Conservation (phyloP, 2,797 vertebrate genomes). For the Anabacerthia variegaticeps region DNA sequence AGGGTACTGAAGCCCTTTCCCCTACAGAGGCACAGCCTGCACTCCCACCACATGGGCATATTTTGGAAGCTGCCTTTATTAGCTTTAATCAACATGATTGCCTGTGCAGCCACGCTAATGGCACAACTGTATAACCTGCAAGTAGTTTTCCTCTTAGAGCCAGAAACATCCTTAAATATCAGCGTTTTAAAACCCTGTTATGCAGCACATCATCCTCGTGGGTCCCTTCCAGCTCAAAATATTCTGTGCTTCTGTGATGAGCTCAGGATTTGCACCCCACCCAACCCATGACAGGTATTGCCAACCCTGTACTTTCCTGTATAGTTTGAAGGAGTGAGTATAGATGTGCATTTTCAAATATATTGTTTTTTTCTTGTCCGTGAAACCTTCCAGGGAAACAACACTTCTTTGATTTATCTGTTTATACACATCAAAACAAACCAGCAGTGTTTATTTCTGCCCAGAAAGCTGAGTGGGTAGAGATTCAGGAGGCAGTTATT, state of each 20-base stretch:
- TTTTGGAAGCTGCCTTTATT: neutral
- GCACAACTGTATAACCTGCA: neutral
- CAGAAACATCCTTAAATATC: neutral
- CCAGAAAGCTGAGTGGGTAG: neutral
- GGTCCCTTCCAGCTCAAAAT: neutral
- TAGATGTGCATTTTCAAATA: neutral
- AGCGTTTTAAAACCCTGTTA: fast-evolving
- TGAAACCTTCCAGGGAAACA: neutral
- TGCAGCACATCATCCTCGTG: neutral
- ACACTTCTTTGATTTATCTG: neutral
- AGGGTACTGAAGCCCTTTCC: neutral
- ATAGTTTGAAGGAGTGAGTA: neutral
- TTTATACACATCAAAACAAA: neutral
- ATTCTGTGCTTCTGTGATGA: neutral
- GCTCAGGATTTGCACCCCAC: neutral
- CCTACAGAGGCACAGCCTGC: neutral
- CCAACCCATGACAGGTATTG: neutral
- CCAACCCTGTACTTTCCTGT: neutral
- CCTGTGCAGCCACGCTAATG: neutral
- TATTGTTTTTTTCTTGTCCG: neutral
- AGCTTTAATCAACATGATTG: neutral
- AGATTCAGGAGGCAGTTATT: neutral
- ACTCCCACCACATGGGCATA: fast-evolving
- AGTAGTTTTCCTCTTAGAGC: neutral
- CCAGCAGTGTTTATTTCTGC: neutral